These are phyloP conservation scores for Eonycteris spelaea DNA, from an alignment of 2,113 vertebrate species.

Conservation along the genomic window DNA sequence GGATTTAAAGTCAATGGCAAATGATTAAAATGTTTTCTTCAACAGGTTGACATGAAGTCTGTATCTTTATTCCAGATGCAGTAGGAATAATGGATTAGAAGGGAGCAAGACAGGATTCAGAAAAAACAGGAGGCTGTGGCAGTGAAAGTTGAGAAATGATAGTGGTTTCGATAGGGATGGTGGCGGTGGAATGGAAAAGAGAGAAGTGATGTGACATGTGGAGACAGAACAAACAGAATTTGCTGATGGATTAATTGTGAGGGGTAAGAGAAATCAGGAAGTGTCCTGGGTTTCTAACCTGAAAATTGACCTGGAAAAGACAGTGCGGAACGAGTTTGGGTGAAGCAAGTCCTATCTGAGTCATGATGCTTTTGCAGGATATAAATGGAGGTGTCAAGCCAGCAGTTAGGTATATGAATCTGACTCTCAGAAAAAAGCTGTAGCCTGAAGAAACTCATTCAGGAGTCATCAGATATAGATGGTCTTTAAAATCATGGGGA, in stretches of 20 bases:
- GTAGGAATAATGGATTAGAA: not conserved
- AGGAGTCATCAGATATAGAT: not conserved
- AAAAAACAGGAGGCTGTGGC: not conserved
- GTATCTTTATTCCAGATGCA: not conserved
- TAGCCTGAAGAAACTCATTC: not conserved
- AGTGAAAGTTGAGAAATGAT: not conserved
- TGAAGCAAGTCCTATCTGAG: not conserved
- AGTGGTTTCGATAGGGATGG: not conserved
- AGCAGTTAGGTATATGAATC: not conserved
- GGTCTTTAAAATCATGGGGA: not conserved
- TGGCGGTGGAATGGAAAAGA: not conserved
- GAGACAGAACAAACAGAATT: not conserved
- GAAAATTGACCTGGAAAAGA: not conserved
- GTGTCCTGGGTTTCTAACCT: not conserved
- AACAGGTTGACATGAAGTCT: not conserved
- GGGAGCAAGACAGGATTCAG: not conserved
- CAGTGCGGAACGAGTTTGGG: fast-evolving
- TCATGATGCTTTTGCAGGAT: too few relatives aligned
- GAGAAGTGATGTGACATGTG: not conserved
- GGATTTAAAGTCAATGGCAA: slow-evolving; percentile 1
- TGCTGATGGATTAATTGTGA: not conserved
- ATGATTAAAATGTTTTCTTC: not conserved
- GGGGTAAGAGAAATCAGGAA: not conserved
- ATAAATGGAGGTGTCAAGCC: not conserved
- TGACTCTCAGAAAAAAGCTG: not conserved